Percentiles rank a stretch among this genome's conserved stretches.
These are phyloP conservation scores for Ficedula albicollis DNA, from an alignment of 2,797 vertebrate genomes.

Conservation along the genomic window DNA sequence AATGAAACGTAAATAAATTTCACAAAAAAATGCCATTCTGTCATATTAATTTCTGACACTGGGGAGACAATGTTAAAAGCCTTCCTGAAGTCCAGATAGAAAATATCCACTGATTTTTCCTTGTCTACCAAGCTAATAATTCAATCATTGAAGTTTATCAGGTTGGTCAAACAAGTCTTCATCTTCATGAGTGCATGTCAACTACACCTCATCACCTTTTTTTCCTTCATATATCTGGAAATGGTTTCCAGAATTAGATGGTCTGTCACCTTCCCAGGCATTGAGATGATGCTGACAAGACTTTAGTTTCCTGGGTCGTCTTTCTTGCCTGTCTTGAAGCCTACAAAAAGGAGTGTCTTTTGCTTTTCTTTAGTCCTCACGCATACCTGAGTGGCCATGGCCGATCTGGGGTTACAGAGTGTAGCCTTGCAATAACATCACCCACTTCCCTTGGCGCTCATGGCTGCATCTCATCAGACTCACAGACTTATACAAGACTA, in stretches of 20 bases:
- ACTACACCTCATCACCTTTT: not conserved
- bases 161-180: not conserved
- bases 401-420: not conserved
- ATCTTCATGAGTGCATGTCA: not conserved
- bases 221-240: not conserved
- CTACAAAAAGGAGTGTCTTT: not conserved
- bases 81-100: not conserved
- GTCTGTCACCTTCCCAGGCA: not conserved
- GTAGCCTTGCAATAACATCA: not conserved
- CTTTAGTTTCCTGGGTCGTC: not conserved
- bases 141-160: not conserved
- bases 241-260: not conserved
- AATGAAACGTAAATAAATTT: not conserved
- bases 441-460: accelerated
- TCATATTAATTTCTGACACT: not conserved
- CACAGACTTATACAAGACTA: accelerated
- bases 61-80: not conserved
- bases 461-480: not conserved
- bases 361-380: not conserved
- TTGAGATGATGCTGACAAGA: not conserved
- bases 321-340: not conserved
- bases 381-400: not conserved
- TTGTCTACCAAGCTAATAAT: not conserved
- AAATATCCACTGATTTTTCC: not conserved
- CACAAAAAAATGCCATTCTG: not conserved